Conservation (phyloP, 2,113 vertebrate species). For the Hippoglossus stenolepis region DNA sequence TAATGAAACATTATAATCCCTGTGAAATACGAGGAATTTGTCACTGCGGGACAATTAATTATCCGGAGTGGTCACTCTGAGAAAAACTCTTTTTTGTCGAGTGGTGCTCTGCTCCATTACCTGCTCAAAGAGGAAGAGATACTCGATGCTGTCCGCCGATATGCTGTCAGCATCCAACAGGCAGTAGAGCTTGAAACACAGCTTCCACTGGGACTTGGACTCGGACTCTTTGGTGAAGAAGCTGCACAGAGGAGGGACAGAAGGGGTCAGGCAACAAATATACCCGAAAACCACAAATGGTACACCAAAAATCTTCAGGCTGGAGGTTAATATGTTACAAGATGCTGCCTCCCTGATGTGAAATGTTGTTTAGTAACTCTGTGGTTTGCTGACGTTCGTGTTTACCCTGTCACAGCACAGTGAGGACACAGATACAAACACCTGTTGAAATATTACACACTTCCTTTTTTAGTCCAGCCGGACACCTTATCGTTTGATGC, state of each 20-base stretch:
- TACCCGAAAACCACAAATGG: background rate
- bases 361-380: slow-evolving; percentile 35
- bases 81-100: slow-evolving; percentile 10
- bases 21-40: slow-evolving; percentile 48
- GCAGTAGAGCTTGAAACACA: slow-evolving; percentile 94
- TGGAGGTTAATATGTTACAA: slow-evolving; percentile 45
- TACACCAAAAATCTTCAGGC: background rate
- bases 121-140: slow-evolving; percentile 94
- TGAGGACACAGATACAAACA: slow-evolving; percentile 29
- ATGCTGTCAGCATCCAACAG: slow-evolving; percentile 90
- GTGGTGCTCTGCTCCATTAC: slow-evolving; percentile 72
- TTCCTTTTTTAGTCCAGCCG: slow-evolving; percentile 59
- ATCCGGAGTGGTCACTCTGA: slow-evolving; percentile 7
- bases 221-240: slow-evolving; percentile 83
- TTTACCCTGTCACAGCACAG: slow-evolving; percentile 41
- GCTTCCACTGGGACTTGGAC: slow-evolving; percentile 82
- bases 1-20: slow-evolving; percentile 40
- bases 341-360: background rate
- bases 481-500: slow-evolving; percentile 43
- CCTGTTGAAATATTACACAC: slow-evolving; percentile 48
- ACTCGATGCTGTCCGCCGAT: slow-evolving; percentile 89
- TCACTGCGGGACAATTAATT: slow-evolving; percentile 46
- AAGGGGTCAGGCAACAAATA: slow-evolving; percentile 15
- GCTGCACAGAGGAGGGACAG: slow-evolving; percentile 67
- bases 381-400: slow-evolving; percentile 24